phyloP scores from a whole-genome alignment of 2,797 vertebrate species.

The Mallotus villosus region DNA sequence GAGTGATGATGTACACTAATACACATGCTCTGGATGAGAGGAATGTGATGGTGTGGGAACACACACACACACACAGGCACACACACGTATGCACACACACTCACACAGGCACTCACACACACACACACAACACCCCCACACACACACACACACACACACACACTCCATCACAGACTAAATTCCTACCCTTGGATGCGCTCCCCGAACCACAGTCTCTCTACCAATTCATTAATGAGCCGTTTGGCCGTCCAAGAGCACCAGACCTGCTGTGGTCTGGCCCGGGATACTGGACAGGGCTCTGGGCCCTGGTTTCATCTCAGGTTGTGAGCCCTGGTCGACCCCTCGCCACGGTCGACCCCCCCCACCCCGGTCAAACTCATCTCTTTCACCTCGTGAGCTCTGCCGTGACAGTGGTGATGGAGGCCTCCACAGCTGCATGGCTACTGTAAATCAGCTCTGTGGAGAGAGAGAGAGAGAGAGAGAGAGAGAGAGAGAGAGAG shows the following conservation, averaged over 20 bases:
- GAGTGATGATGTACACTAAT: constrained; percentile 55
- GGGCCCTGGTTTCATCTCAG: constrained; percentile 13
- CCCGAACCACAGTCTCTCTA: constrained; percentile 63
- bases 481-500: too few relatives aligned
- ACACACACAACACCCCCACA: constrained; percentile 4
- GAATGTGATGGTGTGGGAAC: constrained; percentile 56
- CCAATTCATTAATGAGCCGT: constrained; percentile 68
- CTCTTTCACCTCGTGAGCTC: constrained; percentile 47
- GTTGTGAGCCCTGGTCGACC: constrained; percentile 20
- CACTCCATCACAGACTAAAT: constrained; percentile 25
- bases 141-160: constrained; percentile 21
- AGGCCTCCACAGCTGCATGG: constrained; percentile 48
- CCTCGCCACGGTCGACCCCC: constrained; percentile 31
- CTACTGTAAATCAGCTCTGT: constrained; percentile 62
- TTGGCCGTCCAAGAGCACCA: constrained; percentile 63
- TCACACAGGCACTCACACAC: constrained; percentile 12
- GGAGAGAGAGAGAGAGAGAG: constrained; percentile 7
- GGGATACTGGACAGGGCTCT: constrained; percentile 48
- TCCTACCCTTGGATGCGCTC: constrained; percentile 43
- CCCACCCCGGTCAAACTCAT: constrained; percentile 21
- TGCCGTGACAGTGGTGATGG: constrained; percentile 65
- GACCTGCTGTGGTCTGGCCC: constrained; percentile 64
- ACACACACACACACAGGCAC: constrained; percentile 3
- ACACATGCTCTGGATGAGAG: constrained; percentile 37
- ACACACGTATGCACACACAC: constrained; percentile 26